Evolutionary conservation across 1,140 invertebrate species (phyloP).

Genomic region (Holotrichia oblita): DNA sequence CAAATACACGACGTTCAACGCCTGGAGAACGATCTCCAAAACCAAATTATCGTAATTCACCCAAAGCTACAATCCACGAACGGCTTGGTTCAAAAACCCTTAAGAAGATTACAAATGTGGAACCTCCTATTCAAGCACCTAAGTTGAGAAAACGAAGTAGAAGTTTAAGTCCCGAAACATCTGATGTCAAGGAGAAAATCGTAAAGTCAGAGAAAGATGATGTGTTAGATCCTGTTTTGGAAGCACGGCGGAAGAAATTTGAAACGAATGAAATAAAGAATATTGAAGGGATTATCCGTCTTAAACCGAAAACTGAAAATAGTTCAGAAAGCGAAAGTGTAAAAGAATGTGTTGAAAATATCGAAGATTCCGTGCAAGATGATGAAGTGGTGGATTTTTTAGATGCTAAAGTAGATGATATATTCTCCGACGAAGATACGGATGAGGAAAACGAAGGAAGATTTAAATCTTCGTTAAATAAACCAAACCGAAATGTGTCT

Average conservation of each 20-base stretch:
- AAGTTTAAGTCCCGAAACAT: slow-evolving; percentile 33
- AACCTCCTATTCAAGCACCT: neutral
- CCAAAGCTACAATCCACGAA: slow-evolving; percentile 23
- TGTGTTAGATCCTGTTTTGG: slow-evolving; percentile 55
- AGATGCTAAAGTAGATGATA: slow-evolving; percentile 53
- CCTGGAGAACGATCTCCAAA: neutral
- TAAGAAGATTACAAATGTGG: neutral
- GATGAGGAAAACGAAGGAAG: slow-evolving; percentile 57
- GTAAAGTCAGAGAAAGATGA: slow-evolving; percentile 46
- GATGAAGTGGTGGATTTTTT: slow-evolving; percentile 47
- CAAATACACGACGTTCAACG: neutral
- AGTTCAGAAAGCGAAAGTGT: slow-evolving; percentile 40
- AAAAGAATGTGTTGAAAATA: slow-evolving; percentile 32
- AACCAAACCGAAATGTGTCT: slow-evolving; percentile 43
- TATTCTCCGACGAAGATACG: slow-evolving; percentile 59
- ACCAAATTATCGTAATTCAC: neutral
- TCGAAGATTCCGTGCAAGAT: slow-evolving; percentile 36
- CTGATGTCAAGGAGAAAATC: slow-evolving; percentile 44
- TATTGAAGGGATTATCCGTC: slow-evolving; percentile 57
- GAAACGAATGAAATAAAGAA: slow-evolving; percentile 54
- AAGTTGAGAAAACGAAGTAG: slow-evolving; percentile 11
- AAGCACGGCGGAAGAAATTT: slow-evolving; percentile 58
- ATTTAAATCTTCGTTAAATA: slow-evolving; percentile 53
- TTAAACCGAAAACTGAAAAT: slow-evolving; percentile 53
- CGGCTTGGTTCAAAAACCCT: neutral